A percentile compares a stretch with the other conserved stretches of the same genome.
phyloP scores from a whole-genome alignment of 2,888 invertebrate species.

The Chymomyza caudatula region DNA sequence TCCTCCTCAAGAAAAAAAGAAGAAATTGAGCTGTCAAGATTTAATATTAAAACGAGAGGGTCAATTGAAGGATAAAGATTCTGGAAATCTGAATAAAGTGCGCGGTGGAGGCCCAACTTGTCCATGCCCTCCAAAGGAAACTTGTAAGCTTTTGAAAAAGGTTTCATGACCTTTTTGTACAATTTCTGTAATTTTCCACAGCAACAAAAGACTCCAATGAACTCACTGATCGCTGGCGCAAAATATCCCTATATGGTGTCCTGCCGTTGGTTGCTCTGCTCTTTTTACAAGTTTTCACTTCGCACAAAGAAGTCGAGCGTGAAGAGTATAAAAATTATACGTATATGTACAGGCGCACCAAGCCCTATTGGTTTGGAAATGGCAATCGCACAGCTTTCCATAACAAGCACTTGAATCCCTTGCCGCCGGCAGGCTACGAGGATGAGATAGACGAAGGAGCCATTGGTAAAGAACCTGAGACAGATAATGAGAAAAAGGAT shows the following conservation, averaged over 20 bases:
- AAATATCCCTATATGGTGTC: conserved; percentile 22
- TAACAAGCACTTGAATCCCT: conserved; percentile 44
- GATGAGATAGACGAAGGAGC: conserved; percentile 44
- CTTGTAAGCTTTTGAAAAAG: conserved; percentile 18
- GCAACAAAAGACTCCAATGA: not conserved
- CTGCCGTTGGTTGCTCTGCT: conserved; percentile 36
- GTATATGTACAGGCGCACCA: conserved; percentile 45
- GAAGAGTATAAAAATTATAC: conserved; percentile 38
- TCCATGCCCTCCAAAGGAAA: conserved; percentile 4
- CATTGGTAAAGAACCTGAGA: conserved; percentile 28
- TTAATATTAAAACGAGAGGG: conserved; percentile 15
- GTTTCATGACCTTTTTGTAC: not conserved
- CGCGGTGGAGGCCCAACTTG: conserved; percentile 19
- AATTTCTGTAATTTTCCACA: not conserved
- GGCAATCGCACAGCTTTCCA: conserved; percentile 46
- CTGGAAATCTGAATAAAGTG: not conserved
- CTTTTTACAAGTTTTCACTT: conserved; percentile 24
- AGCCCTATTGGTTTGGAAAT: conserved; percentile 42
- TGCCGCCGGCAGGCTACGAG: conserved; percentile 62
- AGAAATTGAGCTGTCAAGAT: conserved; percentile 21
- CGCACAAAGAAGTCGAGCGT: conserved; percentile 35
- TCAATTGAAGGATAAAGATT: not conserved
- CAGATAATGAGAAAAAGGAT: conserved; percentile 23
- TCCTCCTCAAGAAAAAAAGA: not conserved
- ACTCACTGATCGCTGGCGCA: conserved; percentile 26